A percentile compares a stretch with the other conserved stretches of the same genome.
Conservation (phyloP, 2,113 vertebrate genomes). For the Stigmatopora nigra region DNA sequence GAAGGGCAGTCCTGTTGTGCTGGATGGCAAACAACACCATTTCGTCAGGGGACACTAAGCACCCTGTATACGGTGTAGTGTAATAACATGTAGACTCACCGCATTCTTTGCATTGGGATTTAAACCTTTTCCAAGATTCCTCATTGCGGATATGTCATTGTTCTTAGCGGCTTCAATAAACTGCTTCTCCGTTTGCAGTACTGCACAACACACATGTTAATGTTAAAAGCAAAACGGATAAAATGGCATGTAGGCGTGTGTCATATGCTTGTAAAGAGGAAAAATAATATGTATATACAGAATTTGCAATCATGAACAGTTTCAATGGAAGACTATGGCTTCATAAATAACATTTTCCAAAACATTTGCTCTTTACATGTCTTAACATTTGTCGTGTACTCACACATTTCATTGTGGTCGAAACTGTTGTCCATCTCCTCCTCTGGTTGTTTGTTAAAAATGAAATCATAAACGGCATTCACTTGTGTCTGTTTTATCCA, state of each 20-base stretch:
- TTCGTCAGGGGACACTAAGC: not conserved
- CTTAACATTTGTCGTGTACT: conserved; percentile 42
- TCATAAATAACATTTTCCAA: not conserved
- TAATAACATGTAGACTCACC: conserved; percentile 61
- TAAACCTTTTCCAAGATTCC: conserved; percentile 66
- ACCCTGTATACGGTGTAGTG: too few relatives aligned
- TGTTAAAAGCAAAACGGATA: not conserved
- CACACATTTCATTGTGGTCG: conserved; percentile 69
- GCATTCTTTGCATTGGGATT: conserved; percentile 77
- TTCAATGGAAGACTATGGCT: not conserved
- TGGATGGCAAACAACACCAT: conserved; percentile 36
- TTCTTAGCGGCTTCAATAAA: conserved; percentile 81
- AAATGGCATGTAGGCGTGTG: not conserved
- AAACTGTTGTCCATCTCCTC: conserved; percentile 52
- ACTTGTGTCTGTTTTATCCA: conserved; percentile 51
- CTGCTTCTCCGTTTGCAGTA: conserved; percentile 76
- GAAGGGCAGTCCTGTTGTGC: conserved; percentile 78
- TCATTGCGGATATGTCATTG: conserved; percentile 79
- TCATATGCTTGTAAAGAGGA: not conserved
- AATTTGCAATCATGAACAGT: too few relatives aligned
- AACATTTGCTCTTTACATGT: not conserved
- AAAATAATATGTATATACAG: too few relatives aligned
- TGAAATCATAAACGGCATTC: conserved; percentile 55
- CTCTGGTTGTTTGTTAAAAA: conserved; percentile 45
- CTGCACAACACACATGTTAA: conserved; percentile 53